Evolutionary conservation across 2,888 invertebrate species (phyloP).

Genomic region (Noctua janthe): DNA sequence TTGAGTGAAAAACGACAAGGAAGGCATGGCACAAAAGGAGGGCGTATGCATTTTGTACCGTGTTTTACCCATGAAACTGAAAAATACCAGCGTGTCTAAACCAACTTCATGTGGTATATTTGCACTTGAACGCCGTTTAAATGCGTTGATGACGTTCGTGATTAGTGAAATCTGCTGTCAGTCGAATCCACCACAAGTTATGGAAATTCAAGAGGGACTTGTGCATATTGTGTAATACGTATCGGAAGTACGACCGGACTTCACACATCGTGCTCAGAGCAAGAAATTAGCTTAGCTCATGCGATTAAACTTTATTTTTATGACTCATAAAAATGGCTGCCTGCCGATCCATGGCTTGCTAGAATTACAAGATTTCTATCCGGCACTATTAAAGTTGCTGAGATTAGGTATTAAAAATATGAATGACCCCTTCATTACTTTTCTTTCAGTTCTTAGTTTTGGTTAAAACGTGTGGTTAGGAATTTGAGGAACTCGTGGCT

Average conservation of each 20-base stretch:
- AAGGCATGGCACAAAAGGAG: background rate
- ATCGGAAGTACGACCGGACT: slow-evolving; percentile 11
- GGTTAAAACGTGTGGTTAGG: no score
- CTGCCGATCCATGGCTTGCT: no score
- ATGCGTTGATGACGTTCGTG: background rate
- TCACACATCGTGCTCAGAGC: slow-evolving; percentile 6
- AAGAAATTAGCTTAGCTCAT: slow-evolving; percentile 19
- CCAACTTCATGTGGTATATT: background rate
- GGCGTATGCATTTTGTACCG: background rate
- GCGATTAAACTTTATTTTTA: background rate
- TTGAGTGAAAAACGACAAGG: background rate
- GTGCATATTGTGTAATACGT: background rate
- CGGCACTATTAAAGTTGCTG: background rate
- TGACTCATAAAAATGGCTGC: background rate
- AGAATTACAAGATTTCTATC: background rate
- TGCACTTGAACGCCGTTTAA: background rate
- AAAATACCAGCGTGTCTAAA: background rate
- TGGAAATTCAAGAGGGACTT: background rate
- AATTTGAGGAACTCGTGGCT: no score
- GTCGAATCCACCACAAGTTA: background rate
- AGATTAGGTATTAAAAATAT: background rate
- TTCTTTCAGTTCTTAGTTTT: no score
- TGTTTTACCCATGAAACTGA: background rate
- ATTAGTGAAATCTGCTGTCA: background rate
- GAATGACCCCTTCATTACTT: background rate